A percentile compares a stretch with the other conserved stretches of the same genome.
phyloP scores from a whole-genome alignment of 2,888 invertebrate genomes.

The Cremastinae sp. region DNA sequence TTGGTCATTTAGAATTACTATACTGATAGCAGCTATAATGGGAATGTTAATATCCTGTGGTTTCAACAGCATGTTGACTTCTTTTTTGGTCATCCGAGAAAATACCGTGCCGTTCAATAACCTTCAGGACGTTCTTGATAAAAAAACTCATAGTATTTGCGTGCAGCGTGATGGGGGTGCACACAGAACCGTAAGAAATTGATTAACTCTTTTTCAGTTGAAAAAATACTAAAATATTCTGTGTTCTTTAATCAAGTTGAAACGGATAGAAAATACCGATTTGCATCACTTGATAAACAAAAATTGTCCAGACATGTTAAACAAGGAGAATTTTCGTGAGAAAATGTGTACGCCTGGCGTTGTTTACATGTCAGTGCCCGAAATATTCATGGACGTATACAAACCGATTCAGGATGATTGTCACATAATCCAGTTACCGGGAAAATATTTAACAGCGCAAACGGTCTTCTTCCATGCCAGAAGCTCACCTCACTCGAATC shows the following conservation, averaged over 20 bases:
- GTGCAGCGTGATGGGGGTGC: slow-evolving; percentile 79
- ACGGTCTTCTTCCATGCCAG: slow-evolving; percentile 67
- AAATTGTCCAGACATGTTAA: slow-evolving; percentile 76
- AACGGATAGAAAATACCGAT: slow-evolving; percentile 41
- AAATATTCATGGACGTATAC: slow-evolving; percentile 71
- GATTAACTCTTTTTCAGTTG: no score
- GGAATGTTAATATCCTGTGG: slow-evolving; percentile 70
- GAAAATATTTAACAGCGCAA: slow-evolving; percentile 62
- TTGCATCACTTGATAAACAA: slow-evolving; percentile 77
- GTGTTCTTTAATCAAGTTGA: no score
- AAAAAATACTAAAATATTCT: no score
- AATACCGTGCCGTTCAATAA: slow-evolving; percentile 75
- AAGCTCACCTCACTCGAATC: slow-evolving; percentile 68
- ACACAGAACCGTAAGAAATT: slow-evolving; percentile 65
- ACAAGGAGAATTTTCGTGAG: slow-evolving; percentile 69
- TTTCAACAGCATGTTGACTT: slow-evolving; percentile 76
- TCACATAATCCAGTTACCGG: slow-evolving; percentile 65
- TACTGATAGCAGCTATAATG: slow-evolving; percentile 67
- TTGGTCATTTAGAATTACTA: slow-evolving; percentile 69
- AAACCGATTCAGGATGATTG: slow-evolving; percentile 63
- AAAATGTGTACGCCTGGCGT: slow-evolving; percentile 77
- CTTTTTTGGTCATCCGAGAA: slow-evolving; percentile 78
- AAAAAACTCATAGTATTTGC: slow-evolving; percentile 78
- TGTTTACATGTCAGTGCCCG: slow-evolving; percentile 78
- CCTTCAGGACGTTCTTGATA: slow-evolving; percentile 75